Evolutionary conservation across 2,797 vertebrate genomes (phyloP), one percentile per base, ranked within the genome.

Genomic region (Darevskia nairensis): DNA sequence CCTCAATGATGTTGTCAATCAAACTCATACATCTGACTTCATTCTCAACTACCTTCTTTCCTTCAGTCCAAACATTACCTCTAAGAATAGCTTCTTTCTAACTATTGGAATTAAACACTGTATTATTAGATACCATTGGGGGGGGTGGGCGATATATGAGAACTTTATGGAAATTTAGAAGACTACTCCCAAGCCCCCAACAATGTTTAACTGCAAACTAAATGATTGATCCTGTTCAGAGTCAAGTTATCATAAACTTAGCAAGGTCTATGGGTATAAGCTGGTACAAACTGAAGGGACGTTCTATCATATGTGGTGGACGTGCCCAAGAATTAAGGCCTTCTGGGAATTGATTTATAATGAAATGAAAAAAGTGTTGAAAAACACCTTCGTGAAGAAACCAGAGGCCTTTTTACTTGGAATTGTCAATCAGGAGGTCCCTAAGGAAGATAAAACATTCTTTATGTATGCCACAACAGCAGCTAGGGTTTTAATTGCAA

Each of bases 41-140:
- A 19, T 50, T 86, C 80, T 59, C 79, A 69, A 46, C 83, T 71
- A 75, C 6, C 21, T 81, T 85, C 59, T 85, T 74, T 75, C 61
- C 29, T 72, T 75, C 69, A 76, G 35, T 89, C 78, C 61, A 89
- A 86, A 86, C 88, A 89, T 82, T 68, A 41, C 35, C 71, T 87
- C 88, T 85, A 85, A 89, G 78, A 86, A 86, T 89, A 89, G 88
- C 27, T 76, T 35, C 32, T 72, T 83, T 80, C 77, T 41, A 85
- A 76, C 59, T 7, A 82, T 17, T 76, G 3, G 61, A 85, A 55
- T 64, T n/a, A 61, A 76, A 82, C 55, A 75, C 21, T n/a, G 3
- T 80, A 59, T 80, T 64, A 81, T 80, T 81, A 81, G 44, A 29
- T 23, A 64, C 61, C 32, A 35, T 23, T 44, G 11, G 39, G 35